Conservation (phyloP, 2,113 vertebrate species). For the Leptobrachium ailaonicum region DNA sequence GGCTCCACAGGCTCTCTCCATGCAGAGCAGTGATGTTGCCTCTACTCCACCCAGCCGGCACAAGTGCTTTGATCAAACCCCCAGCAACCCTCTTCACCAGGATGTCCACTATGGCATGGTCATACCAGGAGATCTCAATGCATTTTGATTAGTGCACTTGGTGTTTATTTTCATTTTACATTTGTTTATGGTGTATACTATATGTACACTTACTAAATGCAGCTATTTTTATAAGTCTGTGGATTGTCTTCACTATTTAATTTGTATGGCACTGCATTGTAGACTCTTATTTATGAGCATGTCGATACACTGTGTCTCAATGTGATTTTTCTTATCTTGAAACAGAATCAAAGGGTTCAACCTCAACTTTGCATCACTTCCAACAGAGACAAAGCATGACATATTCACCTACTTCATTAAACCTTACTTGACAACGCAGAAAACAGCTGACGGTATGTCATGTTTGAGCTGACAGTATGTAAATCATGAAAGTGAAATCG, state of each 20-base stretch:
- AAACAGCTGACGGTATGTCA: not conserved
- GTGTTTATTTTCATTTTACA: not conserved
- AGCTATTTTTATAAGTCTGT: too few relatives aligned
- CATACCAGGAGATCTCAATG: too few relatives aligned
- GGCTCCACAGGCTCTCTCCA: too few relatives aligned
- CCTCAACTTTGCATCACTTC: not conserved
- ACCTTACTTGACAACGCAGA: not conserved
- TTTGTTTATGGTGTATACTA: too few relatives aligned
- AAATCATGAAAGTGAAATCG: too few relatives aligned
- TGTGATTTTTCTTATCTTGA: not conserved
- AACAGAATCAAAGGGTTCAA: not conserved
- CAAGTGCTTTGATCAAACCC: not conserved
- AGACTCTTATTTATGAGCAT: too few relatives aligned
- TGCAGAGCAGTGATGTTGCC: too few relatives aligned
- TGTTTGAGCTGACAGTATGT: too few relatives aligned
- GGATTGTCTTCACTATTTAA: too few relatives aligned
- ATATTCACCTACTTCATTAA: not conserved
- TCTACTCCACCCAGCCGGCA: too few relatives aligned
- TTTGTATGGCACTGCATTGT: not conserved
- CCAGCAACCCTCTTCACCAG: not conserved
- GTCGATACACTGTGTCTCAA: too few relatives aligned
- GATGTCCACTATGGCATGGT: not conserved
- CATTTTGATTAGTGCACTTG: not conserved
- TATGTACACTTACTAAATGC: not conserved
- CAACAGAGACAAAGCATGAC: not conserved